Evolutionary conservation across 1,140 invertebrate genomes (phyloP).

Genomic region (Hypsibius dujardini): DNA sequence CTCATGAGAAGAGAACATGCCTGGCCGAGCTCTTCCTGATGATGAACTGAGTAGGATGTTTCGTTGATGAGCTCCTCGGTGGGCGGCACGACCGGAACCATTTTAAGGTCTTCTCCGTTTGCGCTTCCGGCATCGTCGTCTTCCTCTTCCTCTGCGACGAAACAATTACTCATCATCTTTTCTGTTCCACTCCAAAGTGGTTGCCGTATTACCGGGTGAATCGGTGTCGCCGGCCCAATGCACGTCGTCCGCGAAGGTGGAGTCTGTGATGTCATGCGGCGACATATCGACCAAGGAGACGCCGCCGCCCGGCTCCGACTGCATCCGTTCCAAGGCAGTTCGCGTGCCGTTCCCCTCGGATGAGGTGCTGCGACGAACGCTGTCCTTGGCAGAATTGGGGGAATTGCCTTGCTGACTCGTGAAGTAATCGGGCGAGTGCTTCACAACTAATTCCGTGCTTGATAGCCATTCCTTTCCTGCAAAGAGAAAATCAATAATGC

Average conservation of each 20-base stretch:
- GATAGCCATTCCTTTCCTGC: constrained; percentile 8
- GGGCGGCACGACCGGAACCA: constrained; percentile 26
- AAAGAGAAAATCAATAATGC: background rate
- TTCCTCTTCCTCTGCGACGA: constrained; percentile 26
- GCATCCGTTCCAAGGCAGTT: background rate
- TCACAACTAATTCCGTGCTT: background rate
- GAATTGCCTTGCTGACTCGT: background rate
- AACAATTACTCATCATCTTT: background rate
- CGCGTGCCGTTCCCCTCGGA: background rate
- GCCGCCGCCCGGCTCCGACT: background rate
- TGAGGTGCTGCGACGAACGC: background rate
- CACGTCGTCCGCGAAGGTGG: constrained; percentile 10
- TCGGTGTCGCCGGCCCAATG: background rate
- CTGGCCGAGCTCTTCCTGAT: constrained; percentile 50
- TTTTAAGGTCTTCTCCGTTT: constrained; percentile 22
- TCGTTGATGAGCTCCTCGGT: constrained; percentile 34
- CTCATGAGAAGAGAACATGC: constrained; percentile 33
- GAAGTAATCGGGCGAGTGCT: constrained; percentile 14
- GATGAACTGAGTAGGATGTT: constrained; percentile 34
- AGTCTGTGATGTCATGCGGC: constrained; percentile 21
- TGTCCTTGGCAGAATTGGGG: background rate
- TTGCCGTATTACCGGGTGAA: background rate
- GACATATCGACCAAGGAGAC: constrained; percentile 15
- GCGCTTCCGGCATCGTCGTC: constrained; percentile 30
- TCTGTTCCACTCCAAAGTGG: background rate